Evolutionary conservation across 2,797 vertebrate species (phyloP), one percentile per base, ranked within the genome.

Genomic region (Malurus leucopterus): DNA sequence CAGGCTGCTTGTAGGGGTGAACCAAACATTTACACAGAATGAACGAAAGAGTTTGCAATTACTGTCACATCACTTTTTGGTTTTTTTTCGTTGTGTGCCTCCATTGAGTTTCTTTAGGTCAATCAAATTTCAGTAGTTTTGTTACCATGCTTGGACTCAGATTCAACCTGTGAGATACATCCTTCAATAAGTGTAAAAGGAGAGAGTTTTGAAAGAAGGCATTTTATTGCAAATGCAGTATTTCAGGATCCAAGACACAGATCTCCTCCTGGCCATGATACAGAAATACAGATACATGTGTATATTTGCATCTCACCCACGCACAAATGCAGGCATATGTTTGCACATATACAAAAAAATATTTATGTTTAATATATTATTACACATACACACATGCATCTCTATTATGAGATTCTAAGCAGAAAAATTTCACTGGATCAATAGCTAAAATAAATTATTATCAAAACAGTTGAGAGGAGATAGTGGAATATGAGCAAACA

Each of bases 331-430:
- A 57, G 3, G 7, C 5, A 40, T 6, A 5, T 40, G 15, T 44
- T 51, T 63, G 22, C 9, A 40, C 17, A 46, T 17, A 27, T 23
- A 21, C 9, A n/a, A 4, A 15, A 27, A 64, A 43, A 15, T 20
- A 8, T 34, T 29, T 34, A 41, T 20, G 50, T 54, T 51, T 3
- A 26, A 40, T 34, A 19, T 11, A 16, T 27, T 67, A 7, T 61
- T 73, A 36, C 11, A 38, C 5, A 54, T 2, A 2, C 12, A 67
- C 8, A 62, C 0, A 4, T 3, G 7, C 3, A 17, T 14, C 5
- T 29, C 3, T 63, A 10, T 30, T 24, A 24, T 29, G 5, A 68
- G 29, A 36, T 61, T 61, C 17, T 40, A 49, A 72, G 4, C 10
- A 67, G 21, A 57, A 75, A 62, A 49, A 53, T 9, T 29, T 49